Evolutionary conservation across 1,140 invertebrate species (phyloP).

Genomic region (Acyrthosiphon pisum): DNA sequence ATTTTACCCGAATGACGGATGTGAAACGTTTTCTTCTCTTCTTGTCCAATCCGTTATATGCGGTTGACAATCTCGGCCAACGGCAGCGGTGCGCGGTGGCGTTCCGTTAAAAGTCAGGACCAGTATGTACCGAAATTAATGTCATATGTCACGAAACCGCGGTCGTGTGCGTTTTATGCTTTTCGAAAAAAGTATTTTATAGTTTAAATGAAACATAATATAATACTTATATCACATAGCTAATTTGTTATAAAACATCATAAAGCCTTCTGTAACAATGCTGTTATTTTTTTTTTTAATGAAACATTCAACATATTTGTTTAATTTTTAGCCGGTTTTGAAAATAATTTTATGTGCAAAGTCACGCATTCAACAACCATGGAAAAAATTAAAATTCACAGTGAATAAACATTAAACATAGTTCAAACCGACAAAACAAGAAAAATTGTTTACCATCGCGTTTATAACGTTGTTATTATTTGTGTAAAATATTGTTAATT

Average conservation of each 20-base stretch:
- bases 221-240: not conserved
- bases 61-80: conserved; percentile 5
- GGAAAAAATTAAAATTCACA: not conserved
- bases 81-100: too few relatives aligned
- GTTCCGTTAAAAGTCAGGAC: not conserved
- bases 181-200: not conserved
- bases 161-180: not conserved
- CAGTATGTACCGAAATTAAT: not conserved
- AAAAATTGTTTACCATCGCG: not conserved
- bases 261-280: not conserved
- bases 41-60: not conserved
- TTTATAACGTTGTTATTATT: not conserved
- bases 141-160: not conserved
- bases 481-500: not conserved
- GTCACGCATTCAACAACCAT: not conserved
- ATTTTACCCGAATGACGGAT: not conserved
- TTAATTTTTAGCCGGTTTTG: not conserved
- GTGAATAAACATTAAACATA: not conserved
- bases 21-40: not conserved
- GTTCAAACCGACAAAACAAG: not conserved
- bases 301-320: too few relatives aligned
- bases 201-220: not conserved
- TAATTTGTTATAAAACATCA: not conserved
- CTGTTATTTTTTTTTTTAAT: not conserved
- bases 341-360: not conserved